These are phyloP conservation scores for Diploscapter pachys DNA, from an alignment of 1,140 invertebrate species.

Conservation along the genomic window DNA sequence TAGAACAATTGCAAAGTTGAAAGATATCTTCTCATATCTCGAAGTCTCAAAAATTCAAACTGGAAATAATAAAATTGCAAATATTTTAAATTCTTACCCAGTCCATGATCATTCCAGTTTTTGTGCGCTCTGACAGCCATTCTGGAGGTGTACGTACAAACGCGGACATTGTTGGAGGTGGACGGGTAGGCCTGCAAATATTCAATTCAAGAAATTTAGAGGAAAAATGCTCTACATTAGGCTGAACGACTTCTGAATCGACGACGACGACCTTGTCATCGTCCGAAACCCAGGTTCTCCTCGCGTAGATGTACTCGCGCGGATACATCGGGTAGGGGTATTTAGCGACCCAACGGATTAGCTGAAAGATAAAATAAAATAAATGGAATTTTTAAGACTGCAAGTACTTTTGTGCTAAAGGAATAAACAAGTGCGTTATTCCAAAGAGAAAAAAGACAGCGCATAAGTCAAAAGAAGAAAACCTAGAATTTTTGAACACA, in stretches of 20 bases:
- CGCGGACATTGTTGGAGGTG: constrained; percentile 39
- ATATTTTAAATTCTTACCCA: constrained; percentile 18
- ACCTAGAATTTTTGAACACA: not conserved
- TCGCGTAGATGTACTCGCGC: constrained; percentile 45
- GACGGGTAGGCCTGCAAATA: constrained; percentile 6
- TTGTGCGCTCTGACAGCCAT: constrained; percentile 47
- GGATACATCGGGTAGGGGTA: constrained; percentile 52
- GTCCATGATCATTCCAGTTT: constrained; percentile 22
- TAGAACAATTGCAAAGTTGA: not conserved
- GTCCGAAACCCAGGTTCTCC: constrained; percentile 36
- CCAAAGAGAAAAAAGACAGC: not conserved
- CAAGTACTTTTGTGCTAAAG: not conserved
- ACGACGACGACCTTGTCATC: constrained; percentile 41
- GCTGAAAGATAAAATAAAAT: constrained; percentile 9
- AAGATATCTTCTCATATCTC: not conserved
- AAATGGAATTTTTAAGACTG: not conserved
- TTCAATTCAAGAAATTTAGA: not conserved
- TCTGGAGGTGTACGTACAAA: constrained; percentile 44
- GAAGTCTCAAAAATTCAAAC: not conserved
- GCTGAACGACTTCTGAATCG: constrained; percentile 36
- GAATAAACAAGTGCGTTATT: not conserved
- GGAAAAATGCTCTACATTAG: constrained; percentile 4
- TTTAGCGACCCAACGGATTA: constrained; percentile 42
- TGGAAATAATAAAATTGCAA: not conserved
- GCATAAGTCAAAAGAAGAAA: not conserved